These are phyloP conservation scores for Lepidocolaptes lacrymiger DNA, from an alignment of 2,797 vertebrate species.

Conservation along the genomic window DNA sequence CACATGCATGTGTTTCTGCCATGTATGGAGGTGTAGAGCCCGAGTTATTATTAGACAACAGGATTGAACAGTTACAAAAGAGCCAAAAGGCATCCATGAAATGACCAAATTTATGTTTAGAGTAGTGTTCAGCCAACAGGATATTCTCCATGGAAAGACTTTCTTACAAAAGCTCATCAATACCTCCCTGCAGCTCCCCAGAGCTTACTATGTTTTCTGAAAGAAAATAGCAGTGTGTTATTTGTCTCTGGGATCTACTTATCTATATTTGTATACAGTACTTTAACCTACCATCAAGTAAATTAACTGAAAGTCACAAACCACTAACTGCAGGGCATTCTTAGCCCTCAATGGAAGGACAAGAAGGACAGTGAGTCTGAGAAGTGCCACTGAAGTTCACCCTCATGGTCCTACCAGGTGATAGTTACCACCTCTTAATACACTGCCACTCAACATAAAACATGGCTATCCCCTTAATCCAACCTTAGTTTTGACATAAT, in stretches of 20 bases:
- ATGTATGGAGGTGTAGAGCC: background rate
- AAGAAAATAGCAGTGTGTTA: background rate
- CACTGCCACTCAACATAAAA: background rate
- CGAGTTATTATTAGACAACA: background rate
- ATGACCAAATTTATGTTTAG: background rate
- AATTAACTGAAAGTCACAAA: background rate
- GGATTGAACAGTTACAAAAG: background rate
- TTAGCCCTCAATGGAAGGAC: background rate
- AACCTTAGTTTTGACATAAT: background rate
- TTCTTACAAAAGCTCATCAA: background rate
- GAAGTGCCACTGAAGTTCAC: background rate
- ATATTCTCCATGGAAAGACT: background rate
- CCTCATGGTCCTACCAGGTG: background rate
- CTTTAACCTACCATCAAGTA: background rate
- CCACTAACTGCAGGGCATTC: background rate
- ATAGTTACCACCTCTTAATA: background rate
- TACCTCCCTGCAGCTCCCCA: background rate
- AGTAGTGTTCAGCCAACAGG: background rate
- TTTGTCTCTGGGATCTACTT: background rate
- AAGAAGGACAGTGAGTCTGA: background rate
- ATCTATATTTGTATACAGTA: background rate
- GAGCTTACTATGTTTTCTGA: background rate
- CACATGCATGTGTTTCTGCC: background rate
- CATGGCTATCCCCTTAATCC: background rate
- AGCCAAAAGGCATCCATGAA: background rate